These are phyloP conservation scores for Auanema freiburgensis DNA, from an alignment of 2,888 invertebrate species.

Conservation along the genomic window DNA sequence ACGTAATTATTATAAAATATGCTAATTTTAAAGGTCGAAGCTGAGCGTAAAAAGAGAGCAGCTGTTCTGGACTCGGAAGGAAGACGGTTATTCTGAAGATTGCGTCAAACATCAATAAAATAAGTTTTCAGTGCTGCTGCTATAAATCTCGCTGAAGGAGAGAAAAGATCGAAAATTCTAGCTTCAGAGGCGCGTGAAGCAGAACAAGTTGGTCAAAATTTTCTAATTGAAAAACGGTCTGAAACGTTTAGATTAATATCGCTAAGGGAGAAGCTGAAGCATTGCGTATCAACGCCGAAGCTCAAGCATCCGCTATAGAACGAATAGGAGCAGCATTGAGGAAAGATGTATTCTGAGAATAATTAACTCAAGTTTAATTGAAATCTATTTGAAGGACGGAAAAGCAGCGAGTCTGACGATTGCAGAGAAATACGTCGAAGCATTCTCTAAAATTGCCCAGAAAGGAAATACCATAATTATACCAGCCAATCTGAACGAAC, in stretches of 20 bases:
- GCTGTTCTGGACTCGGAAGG: constrained; percentile 92
- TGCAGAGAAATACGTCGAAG: constrained; percentile 92
- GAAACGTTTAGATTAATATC: constrained; percentile 40
- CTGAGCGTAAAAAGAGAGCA: constrained; percentile 92
- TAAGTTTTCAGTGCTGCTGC: constrained; percentile 65
- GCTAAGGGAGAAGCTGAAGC: constrained; percentile 79
- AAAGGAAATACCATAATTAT: constrained; percentile 90
- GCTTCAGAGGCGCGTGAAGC: constrained; percentile 90
- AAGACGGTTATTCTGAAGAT: constrained; percentile 49
- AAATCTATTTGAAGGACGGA: constrained; percentile 17
- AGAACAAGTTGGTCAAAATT: constrained; percentile 64
- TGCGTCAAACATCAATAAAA: not conserved
- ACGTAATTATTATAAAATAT: too few relatives aligned
- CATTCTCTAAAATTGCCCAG: constrained; percentile 91
- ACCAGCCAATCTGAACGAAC: constrained; percentile 68
- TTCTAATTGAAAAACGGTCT: not conserved
- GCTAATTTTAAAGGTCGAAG: constrained; percentile 71
- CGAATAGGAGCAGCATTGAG: constrained; percentile 74
- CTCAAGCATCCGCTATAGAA: constrained; percentile 81
- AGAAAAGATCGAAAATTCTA: constrained; percentile 72
- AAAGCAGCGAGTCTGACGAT: constrained; percentile 83
- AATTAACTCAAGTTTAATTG: not conserved
- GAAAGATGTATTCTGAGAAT: constrained; percentile 9
- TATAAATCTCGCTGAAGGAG: constrained; percentile 85
- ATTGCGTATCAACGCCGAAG: constrained; percentile 85